phyloP scores from a whole-genome alignment of 2,113 vertebrate genomes.

The Lepisosteus osseus region DNA sequence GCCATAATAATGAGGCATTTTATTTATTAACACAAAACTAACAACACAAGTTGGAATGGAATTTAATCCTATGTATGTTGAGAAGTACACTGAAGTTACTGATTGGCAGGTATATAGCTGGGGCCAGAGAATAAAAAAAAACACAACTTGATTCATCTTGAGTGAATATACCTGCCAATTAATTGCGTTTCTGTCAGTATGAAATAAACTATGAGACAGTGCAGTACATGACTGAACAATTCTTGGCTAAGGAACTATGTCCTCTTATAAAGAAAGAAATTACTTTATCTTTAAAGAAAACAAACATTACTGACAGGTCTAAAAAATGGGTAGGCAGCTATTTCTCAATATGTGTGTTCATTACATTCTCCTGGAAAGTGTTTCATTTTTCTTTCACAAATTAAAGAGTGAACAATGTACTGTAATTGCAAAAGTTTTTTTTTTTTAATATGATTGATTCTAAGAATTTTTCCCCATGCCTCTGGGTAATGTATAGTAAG shows the following conservation, averaged over 20 bases:
- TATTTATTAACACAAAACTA: background rate
- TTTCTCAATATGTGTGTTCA: too few species aligned
- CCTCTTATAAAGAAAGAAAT: background rate
- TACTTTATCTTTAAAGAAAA: background rate
- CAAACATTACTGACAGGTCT: background rate
- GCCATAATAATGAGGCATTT: too few species aligned
- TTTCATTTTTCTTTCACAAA: too few species aligned
- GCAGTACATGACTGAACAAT: background rate
- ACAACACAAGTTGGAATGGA: background rate
- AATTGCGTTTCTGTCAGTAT: background rate
- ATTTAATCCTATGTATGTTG: background rate
- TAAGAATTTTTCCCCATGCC: background rate
- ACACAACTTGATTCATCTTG: background rate
- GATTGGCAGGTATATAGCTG: background rate
- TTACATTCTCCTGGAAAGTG: too few species aligned
- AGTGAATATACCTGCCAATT: background rate
- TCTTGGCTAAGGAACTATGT: background rate
- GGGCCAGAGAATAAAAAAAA: background rate
- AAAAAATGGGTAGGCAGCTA: too few species aligned
- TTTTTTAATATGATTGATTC: conserved; percentile 6
- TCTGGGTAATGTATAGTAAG: background rate
- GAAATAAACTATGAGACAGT: background rate
- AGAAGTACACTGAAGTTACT: background rate
- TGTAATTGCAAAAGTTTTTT: background rate
- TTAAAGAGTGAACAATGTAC: background rate